Base-by-base conservation (phyloP, 2,113 vertebrate genomes). In the Theristicus caerulescens region DNA sequence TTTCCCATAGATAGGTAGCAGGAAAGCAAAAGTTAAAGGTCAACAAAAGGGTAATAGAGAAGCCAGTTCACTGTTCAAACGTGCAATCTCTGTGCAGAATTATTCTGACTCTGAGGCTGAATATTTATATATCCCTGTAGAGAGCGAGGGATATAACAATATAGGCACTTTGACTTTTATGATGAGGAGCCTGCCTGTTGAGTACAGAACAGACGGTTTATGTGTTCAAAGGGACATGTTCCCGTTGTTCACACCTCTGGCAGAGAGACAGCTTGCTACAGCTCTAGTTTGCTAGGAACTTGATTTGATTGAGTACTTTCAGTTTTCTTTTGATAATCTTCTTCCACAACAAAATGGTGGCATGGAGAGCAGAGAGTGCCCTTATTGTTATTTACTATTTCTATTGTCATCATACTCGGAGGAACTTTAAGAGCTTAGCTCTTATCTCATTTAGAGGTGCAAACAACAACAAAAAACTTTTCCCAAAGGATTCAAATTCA, bases 141-240 rank as follows among this genome's bases (percentile, higher is more conserved):
- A 96, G 38, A 88, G 58, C 8, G 14, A 86, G 57, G 69, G 79
- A 82, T 85, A 71, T 67, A 96, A 94, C 87, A 94, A 67, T 2
- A 76, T 36, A 84, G 89, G 64, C 61, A 57, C 70, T 91, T 86
- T 64, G 71, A 66, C 82, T 94, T 92, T 94, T 83, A 54, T 31
- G 74, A 88, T 40, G 70, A 96, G 83, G 57, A 95, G 81, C 87
- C 82, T 95, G 95, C 88, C 97, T 96, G 78, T 54, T 24, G 95
- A 95, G 96, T n/a, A 94, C 92, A 71, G 94, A 98, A 94, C 97
- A 98, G 97, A 97, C 96, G 97, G 96, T 97, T 98, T 94, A 82
- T 96, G 93, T 87, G 82, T 93, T 98, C 96, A 85, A 57, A 94
- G 97, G 96, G 97, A 97, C 96, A 90, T 46, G 27, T 96, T 96